phyloP scores from a whole-genome alignment of 2,797 vertebrate species.

The Sebastes diploproa region DNA sequence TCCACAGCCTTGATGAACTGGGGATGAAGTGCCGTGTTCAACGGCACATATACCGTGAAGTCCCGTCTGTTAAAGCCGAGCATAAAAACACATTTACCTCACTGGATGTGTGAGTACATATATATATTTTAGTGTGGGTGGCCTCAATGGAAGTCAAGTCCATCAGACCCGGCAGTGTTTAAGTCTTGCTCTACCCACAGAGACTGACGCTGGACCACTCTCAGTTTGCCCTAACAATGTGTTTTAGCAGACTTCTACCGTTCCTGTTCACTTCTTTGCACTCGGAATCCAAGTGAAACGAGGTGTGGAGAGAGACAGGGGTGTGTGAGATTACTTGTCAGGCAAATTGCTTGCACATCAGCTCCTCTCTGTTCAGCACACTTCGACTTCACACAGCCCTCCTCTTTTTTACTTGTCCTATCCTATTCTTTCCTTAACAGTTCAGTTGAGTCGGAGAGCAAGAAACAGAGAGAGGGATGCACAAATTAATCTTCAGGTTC shows the following conservation, averaged over 20 bases:
- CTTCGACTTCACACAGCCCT: not conserved
- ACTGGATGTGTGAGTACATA: not conserved
- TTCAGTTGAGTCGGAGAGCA: not conserved
- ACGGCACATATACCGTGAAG: not conserved
- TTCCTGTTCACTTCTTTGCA: not conserved
- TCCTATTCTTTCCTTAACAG: not conserved
- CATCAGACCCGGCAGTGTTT: not conserved
- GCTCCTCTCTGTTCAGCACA: not conserved
- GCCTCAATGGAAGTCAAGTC: not conserved
- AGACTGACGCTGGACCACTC: not conserved
- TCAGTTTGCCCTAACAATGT: not conserved
- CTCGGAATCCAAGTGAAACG: not conserved
- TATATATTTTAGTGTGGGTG: not conserved
- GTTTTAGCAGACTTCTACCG: not conserved
- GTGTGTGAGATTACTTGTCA: not conserved
- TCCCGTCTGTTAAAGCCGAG: not conserved
- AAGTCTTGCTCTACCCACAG: not conserved
- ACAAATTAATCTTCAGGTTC: no score
- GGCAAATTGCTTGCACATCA: not conserved
- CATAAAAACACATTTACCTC: no score
- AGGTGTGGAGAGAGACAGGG: not conserved
- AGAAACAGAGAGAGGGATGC: not conserved
- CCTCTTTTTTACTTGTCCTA: not conserved
- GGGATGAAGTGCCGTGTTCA: not conserved
- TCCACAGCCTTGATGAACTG: not conserved